phyloP scores from a whole-genome alignment of 2,797 vertebrate genomes.

The Denticeps clupeoides region DNA sequence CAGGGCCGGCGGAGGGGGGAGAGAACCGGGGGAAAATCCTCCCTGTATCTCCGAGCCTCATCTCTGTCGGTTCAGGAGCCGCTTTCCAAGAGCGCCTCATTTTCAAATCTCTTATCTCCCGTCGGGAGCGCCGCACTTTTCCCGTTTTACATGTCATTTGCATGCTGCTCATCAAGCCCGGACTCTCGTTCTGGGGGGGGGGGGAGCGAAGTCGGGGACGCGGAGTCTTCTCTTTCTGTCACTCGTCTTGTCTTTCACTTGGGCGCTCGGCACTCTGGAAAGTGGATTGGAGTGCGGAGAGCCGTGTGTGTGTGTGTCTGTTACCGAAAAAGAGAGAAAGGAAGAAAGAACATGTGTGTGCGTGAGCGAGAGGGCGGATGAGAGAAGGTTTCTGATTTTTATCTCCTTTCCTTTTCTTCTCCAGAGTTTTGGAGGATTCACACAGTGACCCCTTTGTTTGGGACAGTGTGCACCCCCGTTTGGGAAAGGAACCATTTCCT shows the following conservation, averaged over 20 bases:
- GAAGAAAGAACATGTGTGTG: conserved; percentile 17
- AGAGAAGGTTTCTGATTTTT: conserved; percentile 80
- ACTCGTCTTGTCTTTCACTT: conserved; percentile 10
- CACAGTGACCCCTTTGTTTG: conserved; percentile 89
- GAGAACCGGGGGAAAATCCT: conserved; percentile 40
- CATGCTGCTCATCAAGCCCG: conserved; percentile 57
- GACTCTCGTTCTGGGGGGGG: conserved; percentile 25
- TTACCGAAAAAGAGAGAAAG: conserved; percentile 14
- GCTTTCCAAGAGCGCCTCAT: conserved; percentile 65
- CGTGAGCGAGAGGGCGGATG: conserved; percentile 54
- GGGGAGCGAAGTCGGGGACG: conserved; percentile 17
- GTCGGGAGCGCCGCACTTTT: conserved; percentile 57
- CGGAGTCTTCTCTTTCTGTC: conserved; percentile 15
- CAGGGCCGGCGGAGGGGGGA: conserved; percentile 4
- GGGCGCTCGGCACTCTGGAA: neutral
- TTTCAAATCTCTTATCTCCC: conserved; percentile 64
- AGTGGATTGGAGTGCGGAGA: neutral
- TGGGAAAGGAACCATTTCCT: conserved; percentile 61
- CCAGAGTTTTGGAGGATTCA: conserved; percentile 60
- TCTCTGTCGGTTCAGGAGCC: conserved; percentile 54
- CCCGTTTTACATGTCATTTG: conserved; percentile 65
- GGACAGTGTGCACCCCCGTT: conserved; percentile 54
- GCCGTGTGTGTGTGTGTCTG: neutral
- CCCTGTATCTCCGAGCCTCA: conserved; percentile 51
- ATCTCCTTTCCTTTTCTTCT: conserved; percentile 68